Conservation (phyloP, 2,888 invertebrate species). For the Philhelius pedissequus region DNA sequence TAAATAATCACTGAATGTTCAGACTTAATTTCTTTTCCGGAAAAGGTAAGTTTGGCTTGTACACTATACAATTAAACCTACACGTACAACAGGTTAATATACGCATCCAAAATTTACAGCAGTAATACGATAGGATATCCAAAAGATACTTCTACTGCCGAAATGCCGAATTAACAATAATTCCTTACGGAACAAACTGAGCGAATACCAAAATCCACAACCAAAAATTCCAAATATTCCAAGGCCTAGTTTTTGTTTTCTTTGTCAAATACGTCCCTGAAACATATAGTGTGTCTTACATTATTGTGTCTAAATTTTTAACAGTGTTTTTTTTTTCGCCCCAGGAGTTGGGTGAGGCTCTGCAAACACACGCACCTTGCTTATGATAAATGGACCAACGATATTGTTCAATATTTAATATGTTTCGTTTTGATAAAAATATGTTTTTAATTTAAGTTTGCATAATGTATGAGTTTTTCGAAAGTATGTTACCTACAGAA, state of each 20-base stretch:
- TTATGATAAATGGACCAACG: background rate
- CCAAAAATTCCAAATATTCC: too few relatives aligned
- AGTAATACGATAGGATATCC: too few relatives aligned
- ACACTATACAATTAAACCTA: too few relatives aligned
- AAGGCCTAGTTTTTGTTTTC: background rate
- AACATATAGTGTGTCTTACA: background rate
- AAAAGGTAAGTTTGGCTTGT: too few relatives aligned
- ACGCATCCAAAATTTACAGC: too few relatives aligned
- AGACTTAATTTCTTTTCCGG: too few relatives aligned
- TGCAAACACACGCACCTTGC: background rate
- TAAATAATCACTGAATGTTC: too few relatives aligned
- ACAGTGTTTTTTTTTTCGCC: background rate
- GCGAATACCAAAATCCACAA: too few relatives aligned
- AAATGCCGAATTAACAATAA: too few relatives aligned
- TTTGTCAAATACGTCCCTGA: background rate
- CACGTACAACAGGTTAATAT: too few relatives aligned
- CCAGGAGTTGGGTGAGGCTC: background rate
- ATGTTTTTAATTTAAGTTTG: background rate
- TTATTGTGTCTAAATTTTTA: background rate
- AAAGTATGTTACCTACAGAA: background rate
- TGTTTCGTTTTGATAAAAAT: background rate
- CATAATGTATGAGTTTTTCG: conserved; percentile 1
- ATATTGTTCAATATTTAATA: background rate
- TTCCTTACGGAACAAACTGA: too few relatives aligned
- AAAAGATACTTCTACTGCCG: too few relatives aligned